Base-by-base conservation (phyloP, 2,888 invertebrate genomes). In the Rutpela maculata region DNA sequence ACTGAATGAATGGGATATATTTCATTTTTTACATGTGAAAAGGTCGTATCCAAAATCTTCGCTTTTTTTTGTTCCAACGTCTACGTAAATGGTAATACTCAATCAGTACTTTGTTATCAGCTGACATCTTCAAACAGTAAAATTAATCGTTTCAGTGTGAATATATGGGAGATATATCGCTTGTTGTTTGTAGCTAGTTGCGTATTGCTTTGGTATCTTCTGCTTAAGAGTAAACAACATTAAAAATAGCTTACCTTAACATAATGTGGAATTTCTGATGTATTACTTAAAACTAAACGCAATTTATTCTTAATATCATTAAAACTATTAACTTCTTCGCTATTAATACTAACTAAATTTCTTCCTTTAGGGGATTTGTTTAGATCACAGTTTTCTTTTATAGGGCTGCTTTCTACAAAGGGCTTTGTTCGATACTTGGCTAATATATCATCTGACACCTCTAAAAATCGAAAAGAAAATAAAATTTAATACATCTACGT, bases 391-490 rank as follows among this genome's bases (percentile, higher is more conserved):
- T 80, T 84, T 79, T 83, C 83, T 77, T 84, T 86, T 12, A 79
- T 75, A 9, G 85, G 82, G 66, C 82, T 85, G 65, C 79, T 85
- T 70, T 86, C 86, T 50, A 80, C 78, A 55, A 80, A 85, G 6
- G 83, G 82, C 79, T 88, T 89, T 18, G 85, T 84, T 70, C 98
- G 92, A 90, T 99, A 99, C 90, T 98, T 99, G 59, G 97, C 98
- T 82, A 99, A 92, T 87, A 99, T 99, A 87, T 98, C 98, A 86
- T 98, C 98, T 0, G 96, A 95, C 50, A 94, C 94, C 90, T 97
- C 97, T 86, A 89, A 89, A 84, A 65, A 91, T 87, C 19, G 83
- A 69, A 31, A 68, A 65, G 74, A 65, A 55, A 74, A 65, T 31
- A 65, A 57, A 65, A 9, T 35, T 35, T 35, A 35, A 9, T 35